Evolutionary conservation across 2,797 vertebrate species (phyloP).

Genomic region (Phataginus tetradactyla): DNA sequence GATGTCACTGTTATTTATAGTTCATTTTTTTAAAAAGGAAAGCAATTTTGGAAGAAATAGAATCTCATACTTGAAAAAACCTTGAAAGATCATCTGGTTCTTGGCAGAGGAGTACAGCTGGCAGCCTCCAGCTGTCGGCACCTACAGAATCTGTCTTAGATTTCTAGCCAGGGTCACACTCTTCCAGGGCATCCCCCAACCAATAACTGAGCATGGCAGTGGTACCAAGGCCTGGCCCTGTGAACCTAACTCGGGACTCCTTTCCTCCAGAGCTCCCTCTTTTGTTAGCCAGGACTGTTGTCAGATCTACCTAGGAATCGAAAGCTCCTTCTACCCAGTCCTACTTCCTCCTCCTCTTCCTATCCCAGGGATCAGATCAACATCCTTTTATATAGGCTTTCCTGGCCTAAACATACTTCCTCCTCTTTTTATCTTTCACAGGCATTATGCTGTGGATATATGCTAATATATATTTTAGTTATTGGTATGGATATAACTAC

Average conservation of each 20-base stretch:
- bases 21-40: neutral
- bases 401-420: neutral
- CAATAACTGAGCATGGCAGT: neutral
- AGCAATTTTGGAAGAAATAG: conserved; percentile 21
- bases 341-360: neutral
- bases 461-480: too few species aligned
- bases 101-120: neutral
- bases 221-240: neutral
- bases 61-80: conserved; percentile 43
- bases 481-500: neutral
- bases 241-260: neutral
- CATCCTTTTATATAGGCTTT: neutral
- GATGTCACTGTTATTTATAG: conserved; percentile 65
- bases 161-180: neutral
- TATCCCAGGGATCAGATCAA: neutral
- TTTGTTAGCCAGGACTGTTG: neutral
- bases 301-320: neutral
- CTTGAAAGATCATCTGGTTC: conserved; percentile 37
- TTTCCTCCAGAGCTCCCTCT: neutral
- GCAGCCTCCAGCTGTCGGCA: neutral
- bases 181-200: neutral
- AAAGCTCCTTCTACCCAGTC: neutral
- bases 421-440: neutral
- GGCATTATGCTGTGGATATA: neutral
- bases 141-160: neutral